Evolutionary conservation across 2,888 invertebrate species (phyloP).

Genomic region (Meandrusa payeni): DNA sequence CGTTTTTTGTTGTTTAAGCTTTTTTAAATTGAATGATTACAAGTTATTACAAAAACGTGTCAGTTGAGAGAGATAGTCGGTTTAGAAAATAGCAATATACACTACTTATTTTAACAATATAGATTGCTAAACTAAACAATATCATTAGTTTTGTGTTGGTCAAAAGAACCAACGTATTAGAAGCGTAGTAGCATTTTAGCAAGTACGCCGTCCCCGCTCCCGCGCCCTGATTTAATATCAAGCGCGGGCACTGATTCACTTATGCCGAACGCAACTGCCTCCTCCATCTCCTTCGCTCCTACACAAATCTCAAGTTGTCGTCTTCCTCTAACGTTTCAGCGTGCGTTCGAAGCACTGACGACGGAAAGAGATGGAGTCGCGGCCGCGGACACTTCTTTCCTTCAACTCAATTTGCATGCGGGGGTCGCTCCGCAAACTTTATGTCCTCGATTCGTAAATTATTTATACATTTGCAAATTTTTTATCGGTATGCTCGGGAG

Average conservation of each 20-base stretch:
- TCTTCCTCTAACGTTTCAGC: slow-evolving; percentile 39
- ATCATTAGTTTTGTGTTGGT: slow-evolving; percentile 1
- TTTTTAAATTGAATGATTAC: no score
- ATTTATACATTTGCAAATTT: slow-evolving; percentile 79
- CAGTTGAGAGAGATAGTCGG: no score
- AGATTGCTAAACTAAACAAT: not conserved
- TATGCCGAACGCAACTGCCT: slow-evolving; percentile 74
- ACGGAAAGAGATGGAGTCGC: slow-evolving; percentile 59
- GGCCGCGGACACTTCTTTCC: slow-evolving; percentile 70
- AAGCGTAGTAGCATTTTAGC: slow-evolving; percentile 70
- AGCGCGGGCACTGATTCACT: slow-evolving; percentile 80
- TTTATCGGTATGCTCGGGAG: slow-evolving; percentile 68
- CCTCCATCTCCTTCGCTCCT: slow-evolving; percentile 61
- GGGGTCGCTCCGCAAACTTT: slow-evolving; percentile 76
- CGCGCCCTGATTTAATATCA: slow-evolving; percentile 79
- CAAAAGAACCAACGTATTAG: slow-evolving; percentile 2
- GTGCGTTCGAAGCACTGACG: slow-evolving; percentile 36
- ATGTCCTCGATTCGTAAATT: slow-evolving; percentile 79
- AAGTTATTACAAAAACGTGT: no score
- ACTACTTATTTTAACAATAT: no score
- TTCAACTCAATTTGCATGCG: slow-evolving; percentile 79
- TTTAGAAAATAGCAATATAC: no score
- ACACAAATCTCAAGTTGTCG: slow-evolving; percentile 40
- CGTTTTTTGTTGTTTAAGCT: no score
- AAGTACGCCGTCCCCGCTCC: slow-evolving; percentile 62